Evolutionary conservation across 2,797 vertebrate genomes (phyloP).

Genomic region (Dryobates pubescens): DNA sequence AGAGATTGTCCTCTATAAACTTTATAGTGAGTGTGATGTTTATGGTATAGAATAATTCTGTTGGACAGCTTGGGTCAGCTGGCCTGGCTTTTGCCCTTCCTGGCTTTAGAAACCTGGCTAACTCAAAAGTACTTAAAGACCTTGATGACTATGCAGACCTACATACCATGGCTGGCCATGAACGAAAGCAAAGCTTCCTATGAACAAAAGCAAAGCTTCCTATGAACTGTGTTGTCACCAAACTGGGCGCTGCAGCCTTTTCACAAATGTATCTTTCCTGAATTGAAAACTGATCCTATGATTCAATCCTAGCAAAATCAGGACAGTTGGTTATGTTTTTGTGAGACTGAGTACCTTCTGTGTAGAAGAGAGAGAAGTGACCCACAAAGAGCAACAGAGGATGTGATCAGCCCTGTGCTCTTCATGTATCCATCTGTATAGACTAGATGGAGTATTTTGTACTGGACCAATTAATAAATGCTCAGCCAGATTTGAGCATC

Average conservation of each 20-base stretch:
- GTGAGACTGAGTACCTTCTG: not conserved
- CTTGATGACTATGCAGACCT: not conserved
- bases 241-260: not conserved
- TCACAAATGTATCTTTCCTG: not conserved
- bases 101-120: not conserved
- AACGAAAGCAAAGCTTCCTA: not conserved
- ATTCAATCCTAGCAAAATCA: not conserved
- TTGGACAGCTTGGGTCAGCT: not conserved
- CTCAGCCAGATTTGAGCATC: not conserved
- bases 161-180: not conserved
- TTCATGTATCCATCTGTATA: not conserved
- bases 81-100: not conserved
- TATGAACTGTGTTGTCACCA: not conserved
- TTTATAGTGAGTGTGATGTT: not conserved
- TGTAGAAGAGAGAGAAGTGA: not conserved
- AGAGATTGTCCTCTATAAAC: not conserved
- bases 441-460: fast-evolving
- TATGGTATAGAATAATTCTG: not conserved
- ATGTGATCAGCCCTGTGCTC: not conserved
- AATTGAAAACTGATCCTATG: not conserved
- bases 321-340: not conserved
- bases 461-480: not conserved
- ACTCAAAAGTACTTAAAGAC: not conserved
- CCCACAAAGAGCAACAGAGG: not conserved
- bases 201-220: not conserved